These are phyloP conservation scores for Parambassis ranga DNA, from an alignment of 2,797 vertebrate species.

Conservation along the genomic window DNA sequence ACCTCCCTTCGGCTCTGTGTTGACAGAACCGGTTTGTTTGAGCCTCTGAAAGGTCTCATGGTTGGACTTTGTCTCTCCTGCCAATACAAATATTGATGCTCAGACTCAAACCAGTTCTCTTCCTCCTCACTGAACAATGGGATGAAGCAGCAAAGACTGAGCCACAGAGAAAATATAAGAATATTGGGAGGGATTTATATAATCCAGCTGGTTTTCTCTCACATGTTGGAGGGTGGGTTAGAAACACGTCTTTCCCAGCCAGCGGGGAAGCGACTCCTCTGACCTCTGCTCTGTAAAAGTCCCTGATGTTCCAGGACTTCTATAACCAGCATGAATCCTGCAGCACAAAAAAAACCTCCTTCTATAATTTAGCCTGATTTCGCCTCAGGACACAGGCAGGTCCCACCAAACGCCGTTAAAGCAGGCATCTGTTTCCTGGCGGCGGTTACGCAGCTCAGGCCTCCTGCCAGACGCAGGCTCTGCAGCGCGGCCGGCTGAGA, in stretches of 20 bases:
- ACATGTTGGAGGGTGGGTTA: background rate
- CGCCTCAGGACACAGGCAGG: slow-evolving; percentile 16
- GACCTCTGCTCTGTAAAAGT: slow-evolving; percentile 18
- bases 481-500: background rate
- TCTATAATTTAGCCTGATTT: background rate
- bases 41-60: slow-evolving; percentile 3
- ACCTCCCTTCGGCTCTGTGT: background rate
- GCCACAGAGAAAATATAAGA: background rate
- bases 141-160: background rate
- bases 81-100: slow-evolving; percentile 54
- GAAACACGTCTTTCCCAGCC: background rate
- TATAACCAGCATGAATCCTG: background rate
- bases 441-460: background rate
- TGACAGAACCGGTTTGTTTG: slow-evolving; percentile 43
- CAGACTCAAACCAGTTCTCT: slow-evolving; percentile 42
- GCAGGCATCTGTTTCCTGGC: slow-evolving; percentile 43
- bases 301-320: slow-evolving; percentile 12
- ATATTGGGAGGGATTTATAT: no score
- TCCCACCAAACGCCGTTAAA: slow-evolving; percentile 2
- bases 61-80: slow-evolving; percentile 32
- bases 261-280: background rate
- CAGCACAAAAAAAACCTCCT: background rate
- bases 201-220: background rate
- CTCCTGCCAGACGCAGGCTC: slow-evolving; percentile 18
- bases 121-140: slow-evolving; percentile 22